Evolutionary conservation across 1,140 invertebrate species (phyloP), one percentile per base, ranked within the genome.

Genomic region (Zaprionus ghesquierei): DNA sequence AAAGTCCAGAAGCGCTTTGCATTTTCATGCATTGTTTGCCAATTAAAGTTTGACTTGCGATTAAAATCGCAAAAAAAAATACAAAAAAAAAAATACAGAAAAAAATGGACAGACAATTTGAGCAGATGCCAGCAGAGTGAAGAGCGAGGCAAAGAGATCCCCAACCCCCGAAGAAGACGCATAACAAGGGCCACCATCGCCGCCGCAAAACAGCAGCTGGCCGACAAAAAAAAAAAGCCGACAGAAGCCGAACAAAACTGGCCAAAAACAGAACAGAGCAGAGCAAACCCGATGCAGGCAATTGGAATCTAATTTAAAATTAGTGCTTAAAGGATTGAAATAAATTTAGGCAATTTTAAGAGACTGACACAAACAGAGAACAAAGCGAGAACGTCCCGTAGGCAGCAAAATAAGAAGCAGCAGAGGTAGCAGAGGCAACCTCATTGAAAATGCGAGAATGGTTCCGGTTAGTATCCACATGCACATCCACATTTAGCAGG

Each of bases 261-360:
- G 27, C 29, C 35, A 15, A 8, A 31, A n/a, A 29, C 15, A 51
- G 31, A 59, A 22, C 44, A 5, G 23, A 22, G n/a, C n/a, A n/a
- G n/a, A n/a, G n/a, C n/a, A n/a, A 38, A 38, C 13, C 13, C 35
- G 35, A 2, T 20, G 38, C 35, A 35, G 62, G 65, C 76, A 87
- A 87, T 87, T 87, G 79, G 84, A 87, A 87, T 87, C 85, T 87
- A 87, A 87, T 87, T 87, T 87, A 87, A 87, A 87, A 89, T 87
- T 89, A 89, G 84, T 89, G 84, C 73, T 89, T 77, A 89, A 89
- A 80, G 84, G 84, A 84, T 89, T 87, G 84, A 84, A 87, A 87
- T 89, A 87, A 87, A 89, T 84, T 89, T 89, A 71, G 76, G 69
- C 84, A 77, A 82, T 75, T 75, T 70, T 59, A 74, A 75, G 73